Percentiles rank a stretch among this genome's conserved stretches.
Conservation (phyloP, 2,113 vertebrate genomes). For the Percina caprodes region DNA sequence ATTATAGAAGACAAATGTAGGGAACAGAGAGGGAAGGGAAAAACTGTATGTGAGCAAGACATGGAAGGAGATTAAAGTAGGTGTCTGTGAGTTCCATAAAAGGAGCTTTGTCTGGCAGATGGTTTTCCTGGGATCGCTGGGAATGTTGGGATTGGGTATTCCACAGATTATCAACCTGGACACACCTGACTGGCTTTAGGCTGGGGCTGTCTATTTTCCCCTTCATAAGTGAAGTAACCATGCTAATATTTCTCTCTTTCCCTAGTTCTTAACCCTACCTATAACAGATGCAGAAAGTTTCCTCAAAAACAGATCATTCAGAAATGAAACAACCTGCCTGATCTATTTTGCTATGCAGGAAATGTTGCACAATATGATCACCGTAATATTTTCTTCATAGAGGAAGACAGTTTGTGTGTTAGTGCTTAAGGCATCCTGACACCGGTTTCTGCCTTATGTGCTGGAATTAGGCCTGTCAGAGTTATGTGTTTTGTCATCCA, state of each 20-base stretch:
- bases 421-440: not conserved
- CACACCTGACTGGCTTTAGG: slow-evolving; percentile 44
- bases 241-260: not conserved
- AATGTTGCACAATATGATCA: not conserved
- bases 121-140: slow-evolving; percentile 44
- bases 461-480: not conserved
- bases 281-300: not conserved
- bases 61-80: slow-evolving; percentile 31
- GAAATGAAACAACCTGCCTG: not conserved
- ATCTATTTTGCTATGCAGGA: not conserved
- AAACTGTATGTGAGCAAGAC: slow-evolving; percentile 27
- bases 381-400: not conserved
- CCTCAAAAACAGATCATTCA: not conserved
- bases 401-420: not conserved
- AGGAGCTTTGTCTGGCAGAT: slow-evolving; percentile 57
- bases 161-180: slow-evolving; percentile 51
- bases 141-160: slow-evolving; percentile 52
- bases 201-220: slow-evolving; percentile 1
- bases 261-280: not conserved
- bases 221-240: slow-evolving; percentile 19
- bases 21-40: not conserved
- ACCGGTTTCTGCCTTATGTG: slow-evolving; percentile 10
- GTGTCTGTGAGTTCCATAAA: slow-evolving; percentile 24
- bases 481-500: not conserved
- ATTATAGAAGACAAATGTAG: slow-evolving; percentile 8